Evolutionary conservation across 2,888 invertebrate species (phyloP).

Genomic region (Apotomis betuletana): DNA sequence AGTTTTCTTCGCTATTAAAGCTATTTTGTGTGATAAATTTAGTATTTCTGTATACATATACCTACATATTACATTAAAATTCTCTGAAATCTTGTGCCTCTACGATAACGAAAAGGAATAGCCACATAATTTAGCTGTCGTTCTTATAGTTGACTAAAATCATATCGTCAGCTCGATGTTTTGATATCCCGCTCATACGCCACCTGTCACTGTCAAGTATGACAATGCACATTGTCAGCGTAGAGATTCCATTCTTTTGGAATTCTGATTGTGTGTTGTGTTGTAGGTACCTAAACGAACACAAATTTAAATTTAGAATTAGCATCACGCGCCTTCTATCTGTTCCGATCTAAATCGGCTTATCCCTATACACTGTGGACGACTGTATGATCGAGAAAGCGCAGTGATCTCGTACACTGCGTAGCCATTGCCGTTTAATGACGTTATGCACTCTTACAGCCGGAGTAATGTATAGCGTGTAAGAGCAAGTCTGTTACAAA

Average conservation of each 20-base stretch:
- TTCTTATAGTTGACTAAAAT: conserved; percentile 46
- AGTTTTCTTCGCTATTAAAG: too few species aligned
- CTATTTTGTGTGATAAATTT: too few species aligned
- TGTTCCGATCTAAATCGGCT: conserved; percentile 75
- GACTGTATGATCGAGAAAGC: conserved; percentile 46
- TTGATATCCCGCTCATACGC: conserved; percentile 44
- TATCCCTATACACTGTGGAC: conserved; percentile 61
- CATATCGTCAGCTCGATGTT: conserved; percentile 15
- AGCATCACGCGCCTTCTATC: conserved; percentile 71
- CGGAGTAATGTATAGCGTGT: conserved; percentile 56
- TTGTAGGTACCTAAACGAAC: conserved; percentile 50
- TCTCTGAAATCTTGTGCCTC: not conserved
- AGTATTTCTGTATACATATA: too few species aligned
- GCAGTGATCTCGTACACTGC: conserved; percentile 50
- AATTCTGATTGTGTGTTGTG: conserved; percentile 59
- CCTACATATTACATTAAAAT: too few species aligned
- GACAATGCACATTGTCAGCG: conserved; percentile 43
- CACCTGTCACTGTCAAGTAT: conserved; percentile 58
- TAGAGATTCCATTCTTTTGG: conserved; percentile 58
- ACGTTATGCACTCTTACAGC: conserved; percentile 43
- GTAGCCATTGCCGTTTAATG: conserved; percentile 36
- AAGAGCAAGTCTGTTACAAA: conserved; percentile 43
- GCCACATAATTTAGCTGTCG: not conserved
- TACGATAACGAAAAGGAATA: not conserved
- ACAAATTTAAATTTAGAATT: conserved; percentile 71